Percentiles rank a stretch among this genome's conserved stretches.
phyloP scores from a whole-genome alignment of 2,113 vertebrate species.

The Origma solitaria region DNA sequence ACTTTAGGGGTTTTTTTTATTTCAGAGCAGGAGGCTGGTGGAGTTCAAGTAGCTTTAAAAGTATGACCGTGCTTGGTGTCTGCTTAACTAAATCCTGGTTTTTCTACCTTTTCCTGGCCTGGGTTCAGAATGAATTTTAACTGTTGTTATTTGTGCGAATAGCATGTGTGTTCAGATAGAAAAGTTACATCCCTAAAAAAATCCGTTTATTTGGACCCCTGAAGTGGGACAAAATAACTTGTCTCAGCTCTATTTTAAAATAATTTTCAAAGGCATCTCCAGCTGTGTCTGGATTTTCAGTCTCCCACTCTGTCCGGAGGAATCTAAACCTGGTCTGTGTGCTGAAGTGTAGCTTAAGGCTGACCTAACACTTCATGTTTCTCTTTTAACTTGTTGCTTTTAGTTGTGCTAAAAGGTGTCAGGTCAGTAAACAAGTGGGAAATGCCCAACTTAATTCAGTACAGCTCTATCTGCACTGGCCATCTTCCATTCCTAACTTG shows the following conservation, averaged over 20 bases:
- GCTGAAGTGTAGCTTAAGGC: background rate
- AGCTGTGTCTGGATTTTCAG: background rate
- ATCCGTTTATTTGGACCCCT: background rate
- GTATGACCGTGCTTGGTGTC: accelerated
- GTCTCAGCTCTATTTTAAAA: background rate
- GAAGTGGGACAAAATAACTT: background rate
- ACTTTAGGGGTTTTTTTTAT: background rate
- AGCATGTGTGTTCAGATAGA: accelerated
- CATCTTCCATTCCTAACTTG: background rate
- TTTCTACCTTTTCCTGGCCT: background rate
- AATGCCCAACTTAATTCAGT: background rate
- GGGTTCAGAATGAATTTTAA: background rate
- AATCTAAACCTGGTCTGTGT: background rate
- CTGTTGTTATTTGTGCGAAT: background rate
- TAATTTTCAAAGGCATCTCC: background rate
- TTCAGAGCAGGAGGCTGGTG: background rate
- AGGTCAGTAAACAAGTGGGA: background rate
- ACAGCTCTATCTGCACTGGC: background rate
- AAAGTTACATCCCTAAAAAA: background rate
- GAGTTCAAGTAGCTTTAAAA: background rate
- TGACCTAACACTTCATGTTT: background rate
- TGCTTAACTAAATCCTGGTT: background rate
- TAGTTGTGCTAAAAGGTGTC: background rate
- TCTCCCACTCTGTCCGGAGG: background rate
- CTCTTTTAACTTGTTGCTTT: background rate